phyloP scores from a whole-genome alignment of 2,113 vertebrate genomes.

The Mustela lutreola region DNA sequence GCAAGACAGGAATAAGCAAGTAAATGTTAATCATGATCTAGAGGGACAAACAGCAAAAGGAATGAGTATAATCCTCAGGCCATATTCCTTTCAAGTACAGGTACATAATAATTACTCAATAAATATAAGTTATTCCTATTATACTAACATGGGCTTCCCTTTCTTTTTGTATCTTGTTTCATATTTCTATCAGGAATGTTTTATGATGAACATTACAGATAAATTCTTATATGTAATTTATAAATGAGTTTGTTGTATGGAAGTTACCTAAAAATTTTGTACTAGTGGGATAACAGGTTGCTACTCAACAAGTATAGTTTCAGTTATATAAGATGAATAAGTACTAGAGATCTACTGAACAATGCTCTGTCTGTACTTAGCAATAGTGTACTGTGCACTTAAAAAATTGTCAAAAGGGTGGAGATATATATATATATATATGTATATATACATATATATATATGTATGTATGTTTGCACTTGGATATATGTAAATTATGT shows the following conservation, averaged over 20 bases:
- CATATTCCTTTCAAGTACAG: background rate
- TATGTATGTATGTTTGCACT: background rate
- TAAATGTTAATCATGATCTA: background rate
- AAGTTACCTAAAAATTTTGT: background rate
- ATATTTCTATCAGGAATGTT: background rate
- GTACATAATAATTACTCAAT: background rate
- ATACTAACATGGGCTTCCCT: background rate
- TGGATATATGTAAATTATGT: background rate
- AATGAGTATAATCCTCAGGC: background rate
- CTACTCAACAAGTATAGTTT: background rate
- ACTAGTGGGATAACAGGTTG: background rate
- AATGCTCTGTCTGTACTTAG: background rate
- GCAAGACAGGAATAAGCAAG: background rate
- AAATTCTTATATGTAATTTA: background rate
- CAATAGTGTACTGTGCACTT: background rate
- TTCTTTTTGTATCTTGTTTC: background rate
- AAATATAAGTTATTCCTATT: background rate
- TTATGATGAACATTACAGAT: background rate
- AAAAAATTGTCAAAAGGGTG: background rate
- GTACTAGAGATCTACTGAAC: background rate
- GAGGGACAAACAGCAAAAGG: background rate
- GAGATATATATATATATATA: background rate
- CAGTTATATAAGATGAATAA: background rate
- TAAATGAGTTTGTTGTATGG: background rate
- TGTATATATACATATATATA: background rate